A percentile compares a stretch with the other conserved stretches of the same genome.
Evolutionary conservation across 2,797 vertebrate genomes (phyloP).

Genomic region (Sylvia borin): DNA sequence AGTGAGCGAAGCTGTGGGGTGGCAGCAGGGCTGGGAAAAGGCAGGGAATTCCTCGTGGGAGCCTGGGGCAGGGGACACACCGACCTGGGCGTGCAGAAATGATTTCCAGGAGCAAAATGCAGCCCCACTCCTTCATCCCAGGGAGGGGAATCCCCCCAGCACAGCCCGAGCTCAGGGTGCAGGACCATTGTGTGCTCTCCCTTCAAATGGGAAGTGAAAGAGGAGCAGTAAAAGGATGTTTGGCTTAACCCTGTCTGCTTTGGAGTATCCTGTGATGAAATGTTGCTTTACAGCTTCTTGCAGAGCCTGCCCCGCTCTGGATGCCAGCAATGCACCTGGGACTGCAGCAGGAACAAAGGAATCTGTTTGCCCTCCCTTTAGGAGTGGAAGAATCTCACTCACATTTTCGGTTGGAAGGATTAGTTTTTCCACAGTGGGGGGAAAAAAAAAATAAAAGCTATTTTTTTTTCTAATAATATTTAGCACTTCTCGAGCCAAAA

Average conservation of each 20-base stretch:
- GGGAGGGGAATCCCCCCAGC: background rate
- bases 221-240: conserved; percentile 26
- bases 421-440: background rate
- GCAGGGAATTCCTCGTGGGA: accelerated
- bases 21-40: background rate
- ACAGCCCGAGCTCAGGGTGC: background rate
- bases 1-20: background rate
- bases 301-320: background rate
- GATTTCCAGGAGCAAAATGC: background rate
- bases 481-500: background rate
- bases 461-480: background rate
- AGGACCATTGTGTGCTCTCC: background rate
- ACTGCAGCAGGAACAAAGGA: background rate
- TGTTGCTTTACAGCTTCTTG: background rate
- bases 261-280: conserved; percentile 38
- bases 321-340: background rate
- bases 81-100: background rate
- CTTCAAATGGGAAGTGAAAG: conserved; percentile 37
- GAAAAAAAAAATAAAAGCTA: background rate
- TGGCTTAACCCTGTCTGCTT: conserved; percentile 42
- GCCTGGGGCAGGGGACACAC: background rate
- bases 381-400: background rate
- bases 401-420: background rate
- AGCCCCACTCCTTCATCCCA: background rate
- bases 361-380: background rate